phyloP scores from a whole-genome alignment of 2,888 invertebrate genomes.

The Sabellastarte sp. region DNA sequence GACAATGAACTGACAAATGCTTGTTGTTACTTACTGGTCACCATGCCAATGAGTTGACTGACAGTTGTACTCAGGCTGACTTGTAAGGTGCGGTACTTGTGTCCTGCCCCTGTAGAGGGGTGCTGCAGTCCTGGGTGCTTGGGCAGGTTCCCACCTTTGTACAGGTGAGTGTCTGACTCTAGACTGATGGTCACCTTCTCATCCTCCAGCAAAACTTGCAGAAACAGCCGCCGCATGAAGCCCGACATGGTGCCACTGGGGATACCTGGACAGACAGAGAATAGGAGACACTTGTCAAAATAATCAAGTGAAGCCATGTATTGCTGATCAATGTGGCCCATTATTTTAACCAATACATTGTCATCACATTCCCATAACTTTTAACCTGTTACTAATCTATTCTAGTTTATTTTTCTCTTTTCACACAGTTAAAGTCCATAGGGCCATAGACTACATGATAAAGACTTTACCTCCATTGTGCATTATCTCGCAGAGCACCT shows the following conservation, averaged over 20 bases:
- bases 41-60: slow-evolving; percentile 70
- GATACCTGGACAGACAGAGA: too few relatives aligned
- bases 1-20: too few relatives aligned
- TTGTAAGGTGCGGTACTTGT: slow-evolving; percentile 72
- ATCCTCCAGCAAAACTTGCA: slow-evolving; percentile 82
- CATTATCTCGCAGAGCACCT: slow-evolving; percentile 76
- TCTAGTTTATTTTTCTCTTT: too few relatives aligned
- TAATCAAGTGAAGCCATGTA: too few relatives aligned
- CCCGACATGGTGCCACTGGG: slow-evolving; percentile 68
- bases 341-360: too few relatives aligned
- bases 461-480: too few relatives aligned
- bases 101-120: slow-evolving; percentile 73
- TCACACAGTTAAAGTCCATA: too few relatives aligned
- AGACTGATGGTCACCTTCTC: slow-evolving; percentile 67
- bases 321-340: too few relatives aligned
- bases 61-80: slow-evolving; percentile 77
- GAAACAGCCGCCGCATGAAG: slow-evolving; percentile 80
- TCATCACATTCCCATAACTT: too few relatives aligned
- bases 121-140: slow-evolving; percentile 58
- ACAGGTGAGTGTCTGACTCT: slow-evolving; percentile 25
- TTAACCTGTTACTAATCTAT: too few relatives aligned
- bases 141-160: slow-evolving; percentile 24
- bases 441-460: too few relatives aligned
- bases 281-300: too few relatives aligned
- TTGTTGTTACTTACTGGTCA: slow-evolving; percentile 56